Evolutionary conservation across 2,113 vertebrate genomes (phyloP), one percentile per base, ranked within the genome.

Genomic region (Neopipo cinnamomea): DNA sequence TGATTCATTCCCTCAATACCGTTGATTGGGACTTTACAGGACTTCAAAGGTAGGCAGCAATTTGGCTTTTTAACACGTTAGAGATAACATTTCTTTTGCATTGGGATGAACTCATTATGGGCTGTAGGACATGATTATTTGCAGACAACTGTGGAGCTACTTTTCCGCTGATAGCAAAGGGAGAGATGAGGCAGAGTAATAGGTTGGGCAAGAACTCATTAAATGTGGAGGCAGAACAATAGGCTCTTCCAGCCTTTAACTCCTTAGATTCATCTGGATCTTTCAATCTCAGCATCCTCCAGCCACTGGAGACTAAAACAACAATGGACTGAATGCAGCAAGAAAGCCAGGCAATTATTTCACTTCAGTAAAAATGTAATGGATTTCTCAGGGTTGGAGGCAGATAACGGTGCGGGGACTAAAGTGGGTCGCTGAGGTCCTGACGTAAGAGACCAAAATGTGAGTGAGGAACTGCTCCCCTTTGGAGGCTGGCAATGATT

Each of bases 201-300:
- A 92, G 80, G 78, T 1, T 87, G 93, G 70, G 73, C 33, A 42
- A 82, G 91, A 97, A 56, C 91, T 97, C 83, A 96, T 97, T 96
- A 96, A 95, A 30, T 11, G 31, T 52, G 1, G 30, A 61, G 61
- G 39, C 80, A 92, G 92, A 95, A 97, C 91, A 94, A 97, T 95
- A 49, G 61, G 25, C 37, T 78, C n/a, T 41, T 70, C 73, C 68
- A 74, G 83, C 79, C 96, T 92, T 87, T 82, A 84, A 84, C 96
- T 89, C 83, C 91, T 88, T 71, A 72, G 83, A 72, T 77, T 87
- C 75, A 56, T 58, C 92, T 65, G 92, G 42, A 94, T 96, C 85
- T 92, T 95, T 95, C 92, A 61, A 90, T 93, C 92, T 84, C 65
- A 2, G 44, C 76, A 37, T 94, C 82, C 79, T 84, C 52, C 61